These are phyloP conservation scores for Sisyra terminalis DNA, from an alignment of 2,888 invertebrate genomes.

Conservation along the genomic window DNA sequence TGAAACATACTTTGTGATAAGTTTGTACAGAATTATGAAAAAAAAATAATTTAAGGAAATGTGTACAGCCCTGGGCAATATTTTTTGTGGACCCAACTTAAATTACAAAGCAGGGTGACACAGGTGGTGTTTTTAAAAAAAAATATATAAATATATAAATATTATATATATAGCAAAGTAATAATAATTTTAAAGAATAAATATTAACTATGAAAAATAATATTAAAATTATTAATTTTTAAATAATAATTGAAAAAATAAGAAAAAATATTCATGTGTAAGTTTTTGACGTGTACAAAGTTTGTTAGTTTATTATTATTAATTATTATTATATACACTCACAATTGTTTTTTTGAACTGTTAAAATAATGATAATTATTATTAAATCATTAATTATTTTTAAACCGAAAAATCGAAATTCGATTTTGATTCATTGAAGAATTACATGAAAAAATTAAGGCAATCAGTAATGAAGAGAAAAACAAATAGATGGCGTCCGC, in stretches of 20 bases:
- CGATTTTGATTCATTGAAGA: background rate
- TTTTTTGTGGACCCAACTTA: background rate
- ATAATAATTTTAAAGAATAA: background rate
- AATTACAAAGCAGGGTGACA: background rate
- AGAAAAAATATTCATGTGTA: too few species aligned
- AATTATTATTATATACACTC: too few species aligned
- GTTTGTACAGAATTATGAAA: conserved; percentile 2
- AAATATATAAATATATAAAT: background rate
- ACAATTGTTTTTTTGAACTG: conserved; percentile 4
- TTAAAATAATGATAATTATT: conserved; percentile 4
- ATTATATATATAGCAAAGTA: background rate
- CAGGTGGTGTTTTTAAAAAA: conserved; percentile 4
- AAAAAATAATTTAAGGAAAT: background rate
- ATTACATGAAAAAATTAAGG: too few species aligned
- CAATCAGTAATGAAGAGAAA: too few species aligned
- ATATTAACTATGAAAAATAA: background rate
- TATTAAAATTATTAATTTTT: background rate
- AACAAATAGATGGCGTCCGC: too few species aligned
- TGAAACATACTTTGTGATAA: background rate
- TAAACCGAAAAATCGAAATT: background rate
- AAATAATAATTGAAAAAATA: background rate
- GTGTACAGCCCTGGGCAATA: conserved; percentile 1
- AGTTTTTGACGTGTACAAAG: conserved; percentile 1
- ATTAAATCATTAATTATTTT: conserved; percentile 1
- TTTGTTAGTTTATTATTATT: conserved; percentile 3